Evolutionary conservation across 2,888 invertebrate genomes (phyloP), one percentile per base, ranked within the genome.

Genomic region (Macrosiphum euphorbiae): DNA sequence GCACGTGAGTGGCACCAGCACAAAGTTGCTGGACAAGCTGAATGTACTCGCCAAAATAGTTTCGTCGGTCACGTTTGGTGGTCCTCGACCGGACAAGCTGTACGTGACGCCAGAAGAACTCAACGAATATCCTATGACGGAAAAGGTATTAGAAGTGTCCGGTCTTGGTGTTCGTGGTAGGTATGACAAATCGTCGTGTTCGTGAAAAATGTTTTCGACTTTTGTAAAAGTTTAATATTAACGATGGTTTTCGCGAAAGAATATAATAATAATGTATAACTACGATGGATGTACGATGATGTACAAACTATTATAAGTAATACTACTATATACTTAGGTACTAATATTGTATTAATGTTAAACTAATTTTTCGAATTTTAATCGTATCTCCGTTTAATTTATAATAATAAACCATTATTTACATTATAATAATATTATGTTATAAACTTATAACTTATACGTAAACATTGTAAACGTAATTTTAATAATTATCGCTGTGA

Each of bases 51-150:
- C 96, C 0, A 96, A 96, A 26, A 96, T 96, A 95, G 96, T 97
- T 11, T 97, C 98, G 0, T 97, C 97, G 16, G 97, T 97, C 0
- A 96, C 97, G 95, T 98, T 97, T 96, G 98, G 98, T 3, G 98
- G 97, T 0, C 96, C 96, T 4, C 96, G 97, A 95, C 96, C 97
- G 89, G 96, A 97, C 90, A 97, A 97, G 86, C 96, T 98, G 41
- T 98, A 97, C 95, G 97, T 97, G 1, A 95, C 95, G 0, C 96
- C 96, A 0, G 96, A 96, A 90, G 96, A 97, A 94, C 96, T 96
- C 0, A 96, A 96, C 94, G 96, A 96, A 8, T 95, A 95, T 90
- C 95, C 95, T 0, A 96, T 96, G 91, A 96, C 96, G 50, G 96
- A 96, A 20, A 96, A 96, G 0, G 95, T 96, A 1, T 96, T 96